Base-by-base conservation (phyloP, 2,797 vertebrate genomes). In the Moxostoma hubbsi region DNA sequence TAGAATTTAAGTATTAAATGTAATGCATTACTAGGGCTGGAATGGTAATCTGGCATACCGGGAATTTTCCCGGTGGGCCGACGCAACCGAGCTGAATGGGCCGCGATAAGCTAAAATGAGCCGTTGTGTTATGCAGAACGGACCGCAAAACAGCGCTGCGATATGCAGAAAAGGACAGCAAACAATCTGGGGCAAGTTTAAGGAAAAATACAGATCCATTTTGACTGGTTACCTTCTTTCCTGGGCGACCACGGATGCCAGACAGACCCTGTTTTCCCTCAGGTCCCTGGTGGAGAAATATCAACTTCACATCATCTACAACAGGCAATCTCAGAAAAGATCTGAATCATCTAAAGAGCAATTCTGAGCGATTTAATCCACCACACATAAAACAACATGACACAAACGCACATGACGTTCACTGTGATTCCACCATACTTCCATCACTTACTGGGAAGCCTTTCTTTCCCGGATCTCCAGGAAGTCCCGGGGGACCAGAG, bases 221-320 rank as follows among this genome's bases (percentile, higher is more conserved):
- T 47, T 6, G 50, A 0, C n/a, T 1, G 4, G 43, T 88, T 90
- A 98, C 98, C 95, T 98, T 98, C 91, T 95, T 98, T 77, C 98
- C 98, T 50, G 91, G 90, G 8, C 93, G 95, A 70, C 98, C 98
- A 80, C 93, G 95, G 89, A 94, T 95, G 73, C 97, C 98, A 65
- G 89, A 92, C 57, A 85, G 88, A 78, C 98, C 97, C 13, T 88
- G 87, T 91, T 93, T 93, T 88, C 98, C 98, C 90, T 98, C 97
- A 2, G 92, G 92, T 50, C 98, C 98, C 98, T 99, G 84, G 46
- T 10, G 12, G 13, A 62, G 45, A 73, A 57, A 47, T 47, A 81
- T 55, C 45, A 64, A 50, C 1, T 73, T 76, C 54, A 67, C 63
- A 50, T 66, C 43, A 1, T 61, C 15, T 58, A 18, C 57, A 73